Base-by-base conservation (phyloP, 2,797 vertebrate genomes). In the Etheostoma perlongum region DNA sequence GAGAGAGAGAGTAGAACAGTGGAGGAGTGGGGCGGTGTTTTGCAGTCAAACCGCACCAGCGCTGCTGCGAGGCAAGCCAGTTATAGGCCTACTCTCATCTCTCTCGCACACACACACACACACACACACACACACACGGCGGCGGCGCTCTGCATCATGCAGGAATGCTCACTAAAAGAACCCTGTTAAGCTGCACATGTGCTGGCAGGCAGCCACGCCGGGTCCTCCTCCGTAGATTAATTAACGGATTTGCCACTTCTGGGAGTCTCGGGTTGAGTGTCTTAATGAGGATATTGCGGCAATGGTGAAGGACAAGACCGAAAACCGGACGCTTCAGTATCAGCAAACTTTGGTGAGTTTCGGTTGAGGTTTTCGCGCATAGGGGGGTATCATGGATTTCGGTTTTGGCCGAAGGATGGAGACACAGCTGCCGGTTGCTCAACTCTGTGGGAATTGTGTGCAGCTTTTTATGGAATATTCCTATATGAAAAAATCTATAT, bases 311-410 rank as follows among this genome's bases (percentile, higher is more conserved):
- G 91, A 91, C 85, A 94, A 94, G 81, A 85, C 79, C 59, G 92
- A 90, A 55, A 81, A 94, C 73, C 90, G 86, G 66, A 91, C 93
- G 67, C 93, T 95, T 44, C 94, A 94, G 76, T 95, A 95, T 36
- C 95, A 95, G 89, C 94, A 95, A 95, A 95, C 94, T 95, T 94
- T 95, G 94, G 95, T 95, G 92, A 95, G 94, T 93, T 88, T 64
- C 33, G 30, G 53, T 68, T 75, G 71, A 87, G 69, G 67, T 46
- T 71, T 58, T 25, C 54, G 25, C 53, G 27, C 47, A 52, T 65
- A 11, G 12, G 6, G 57, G 13, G 23, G n/a, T 15, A 25, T 72
- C 23, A 44, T 10, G 65, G 74, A 46, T 58, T 72, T 36, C 10
- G 27, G 52, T 16, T 27, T 69, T 52, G 58, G 30, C 59, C 60